These are phyloP conservation scores for Percopsis transmontana DNA, from an alignment of 2,113 vertebrate species.

Conservation along the genomic window DNA sequence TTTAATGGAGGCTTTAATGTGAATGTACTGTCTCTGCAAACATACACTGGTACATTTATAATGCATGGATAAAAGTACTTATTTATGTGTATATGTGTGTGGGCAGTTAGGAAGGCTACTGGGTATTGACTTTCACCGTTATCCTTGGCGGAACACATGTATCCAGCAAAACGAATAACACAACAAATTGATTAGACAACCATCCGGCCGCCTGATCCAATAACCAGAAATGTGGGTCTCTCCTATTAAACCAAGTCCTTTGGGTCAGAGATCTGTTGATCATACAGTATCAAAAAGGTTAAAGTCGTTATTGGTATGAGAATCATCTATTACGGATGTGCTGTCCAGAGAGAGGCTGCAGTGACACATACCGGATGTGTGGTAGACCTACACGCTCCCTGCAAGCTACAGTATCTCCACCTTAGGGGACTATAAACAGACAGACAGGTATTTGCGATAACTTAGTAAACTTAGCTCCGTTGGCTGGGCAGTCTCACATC, in stretches of 20 bases:
- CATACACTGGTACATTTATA: background rate
- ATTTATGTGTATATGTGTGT: background rate
- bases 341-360: conserved; percentile 35
- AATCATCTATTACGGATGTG: conserved; percentile 18
- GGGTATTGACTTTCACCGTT: conserved; percentile 7
- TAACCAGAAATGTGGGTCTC: conserved; percentile 17
- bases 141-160: conserved; percentile 14
- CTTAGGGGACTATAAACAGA: too few species aligned
- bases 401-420: conserved; percentile 48
- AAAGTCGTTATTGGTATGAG: background rate
- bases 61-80: background rate
- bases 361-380: conserved; percentile 31
- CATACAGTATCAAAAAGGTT: background rate
- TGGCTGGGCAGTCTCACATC: too few species aligned
- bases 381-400: conserved; percentile 48
- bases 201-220: conserved; percentile 23
- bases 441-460: too few species aligned
- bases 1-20: too few species aligned
- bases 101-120: background rate
- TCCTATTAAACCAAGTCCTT: background rate
- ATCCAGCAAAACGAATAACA: conserved; percentile 26
- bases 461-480: too few species aligned
- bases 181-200: conserved; percentile 27
- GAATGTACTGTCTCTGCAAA: too few species aligned
- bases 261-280: background rate